A percentile compares a stretch with the other conserved stretches of the same genome.
These are phyloP conservation scores for Drosophila ambigua DNA, from an alignment of 1,140 invertebrate species.

Conservation along the genomic window DNA sequence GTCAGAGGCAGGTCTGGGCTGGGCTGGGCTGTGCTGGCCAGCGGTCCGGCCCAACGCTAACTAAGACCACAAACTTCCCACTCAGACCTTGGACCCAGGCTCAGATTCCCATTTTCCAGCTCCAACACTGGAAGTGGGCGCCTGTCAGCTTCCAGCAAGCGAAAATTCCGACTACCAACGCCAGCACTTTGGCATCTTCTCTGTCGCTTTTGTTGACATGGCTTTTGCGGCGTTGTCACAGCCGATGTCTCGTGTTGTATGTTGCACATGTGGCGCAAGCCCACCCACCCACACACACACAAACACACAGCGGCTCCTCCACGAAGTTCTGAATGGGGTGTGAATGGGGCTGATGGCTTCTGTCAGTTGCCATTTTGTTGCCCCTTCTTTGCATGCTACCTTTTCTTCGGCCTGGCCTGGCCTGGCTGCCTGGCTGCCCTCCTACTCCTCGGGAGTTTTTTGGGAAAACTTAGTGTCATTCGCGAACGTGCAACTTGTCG, in stretches of 20 bases:
- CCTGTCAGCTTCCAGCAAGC: conserved; percentile 44
- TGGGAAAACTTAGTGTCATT: conserved; percentile 49
- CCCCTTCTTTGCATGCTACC: conserved; percentile 57
- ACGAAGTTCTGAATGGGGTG: conserved; percentile 39
- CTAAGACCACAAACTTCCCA: conserved; percentile 25
- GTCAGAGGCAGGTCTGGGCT: conserved; percentile 51
- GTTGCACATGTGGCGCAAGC: conserved; percentile 39
- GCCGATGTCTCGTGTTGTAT: conserved; percentile 74
- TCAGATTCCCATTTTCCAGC: not conserved
- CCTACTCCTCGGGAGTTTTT: not conserved
- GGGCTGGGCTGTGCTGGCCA: conserved; percentile 9
- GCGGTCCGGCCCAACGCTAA: conserved; percentile 1
- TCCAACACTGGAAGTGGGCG: not conserved
- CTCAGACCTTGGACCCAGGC: not conserved
- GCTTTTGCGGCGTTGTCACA: conserved; percentile 74
- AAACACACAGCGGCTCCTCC: not conserved
- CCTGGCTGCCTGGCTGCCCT: conserved; percentile 18
- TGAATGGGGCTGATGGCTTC: conserved; percentile 57
- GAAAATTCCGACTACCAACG: conserved; percentile 45
- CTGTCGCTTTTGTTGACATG: conserved; percentile 72
- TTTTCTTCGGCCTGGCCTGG: conserved; percentile 26
- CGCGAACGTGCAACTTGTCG: conserved; percentile 59
- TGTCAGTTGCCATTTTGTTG: conserved; percentile 68
- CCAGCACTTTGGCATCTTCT: conserved; percentile 44
- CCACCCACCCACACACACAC: conserved; percentile 20